phyloP scores from a whole-genome alignment of 2,888 invertebrate genomes.

The Gastrophysa polygoni region DNA sequence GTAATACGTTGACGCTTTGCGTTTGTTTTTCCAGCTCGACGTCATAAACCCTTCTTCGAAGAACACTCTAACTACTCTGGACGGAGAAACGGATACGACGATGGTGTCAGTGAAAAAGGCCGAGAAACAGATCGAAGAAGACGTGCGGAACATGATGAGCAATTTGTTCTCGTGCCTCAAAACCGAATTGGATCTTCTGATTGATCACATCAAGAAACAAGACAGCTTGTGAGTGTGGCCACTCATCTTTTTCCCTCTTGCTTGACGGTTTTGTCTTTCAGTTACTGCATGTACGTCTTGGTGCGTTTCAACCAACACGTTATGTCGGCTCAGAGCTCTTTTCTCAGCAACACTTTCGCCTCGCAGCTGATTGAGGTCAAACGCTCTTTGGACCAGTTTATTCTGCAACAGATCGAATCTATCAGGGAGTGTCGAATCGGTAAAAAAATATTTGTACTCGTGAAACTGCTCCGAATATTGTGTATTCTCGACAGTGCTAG shows the following conservation, averaged over 20 bases:
- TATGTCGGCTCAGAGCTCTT: conserved; percentile 87
- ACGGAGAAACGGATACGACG: conserved; percentile 55
- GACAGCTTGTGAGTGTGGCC: conserved; percentile 79
- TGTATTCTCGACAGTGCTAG: too few species aligned
- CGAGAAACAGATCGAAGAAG: conserved; percentile 76
- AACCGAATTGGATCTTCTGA: conserved; percentile 83
- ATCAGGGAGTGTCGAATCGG: conserved; percentile 75
- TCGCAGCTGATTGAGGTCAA: conserved; percentile 87
- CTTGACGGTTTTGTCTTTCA: conserved; percentile 58
- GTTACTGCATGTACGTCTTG: conserved; percentile 92
- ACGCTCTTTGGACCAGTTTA: conserved; percentile 88
- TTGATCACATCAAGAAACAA: conserved; percentile 83
- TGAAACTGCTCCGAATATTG: too few species aligned
- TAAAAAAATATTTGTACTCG: background rate
- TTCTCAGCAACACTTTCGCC: conserved; percentile 86
- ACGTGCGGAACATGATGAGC: conserved; percentile 84
- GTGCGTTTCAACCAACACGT: conserved; percentile 93
- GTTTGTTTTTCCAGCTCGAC: conserved; percentile 63
- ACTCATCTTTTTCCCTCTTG: too few species aligned
- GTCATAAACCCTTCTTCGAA: conserved; percentile 62
- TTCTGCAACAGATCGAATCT: conserved; percentile 81
- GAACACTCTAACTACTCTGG: conserved; percentile 66
- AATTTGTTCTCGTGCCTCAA: conserved; percentile 90
- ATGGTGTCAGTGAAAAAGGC: conserved; percentile 62
- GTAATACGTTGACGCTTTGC: background rate